Evolutionary conservation across 2,113 vertebrate genomes (phyloP).

Genomic region (Potamarius usumacintae): DNA sequence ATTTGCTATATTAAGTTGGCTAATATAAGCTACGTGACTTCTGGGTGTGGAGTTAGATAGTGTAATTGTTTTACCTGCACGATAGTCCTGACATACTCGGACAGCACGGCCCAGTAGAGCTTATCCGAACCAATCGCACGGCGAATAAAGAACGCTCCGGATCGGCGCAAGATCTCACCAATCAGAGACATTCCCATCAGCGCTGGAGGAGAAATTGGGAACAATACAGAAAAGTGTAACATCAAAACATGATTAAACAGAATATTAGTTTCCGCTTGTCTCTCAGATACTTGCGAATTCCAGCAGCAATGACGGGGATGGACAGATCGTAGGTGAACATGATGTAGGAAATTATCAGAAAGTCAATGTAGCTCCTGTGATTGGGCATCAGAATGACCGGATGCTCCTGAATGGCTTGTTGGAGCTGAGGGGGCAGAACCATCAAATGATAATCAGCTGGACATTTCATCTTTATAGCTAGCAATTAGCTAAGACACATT

Average conservation of each 20-base stretch:
- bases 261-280: neutral
- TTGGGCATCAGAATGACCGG: conserved; percentile 95
- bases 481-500: neutral
- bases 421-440: conserved; percentile 73
- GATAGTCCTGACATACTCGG: conserved; percentile 90
- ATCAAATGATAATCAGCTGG: neutral
- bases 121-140: conserved; percentile 88
- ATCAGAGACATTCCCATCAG: conserved; percentile 92
- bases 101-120: conserved; percentile 94
- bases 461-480: neutral
- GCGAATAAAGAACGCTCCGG: conserved; percentile 94
- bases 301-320: conserved; percentile 91
- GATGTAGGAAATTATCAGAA: conserved; percentile 88
- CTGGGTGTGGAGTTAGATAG: neutral
- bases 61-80: conserved; percentile 75
- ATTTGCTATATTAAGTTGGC: neutral
- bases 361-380: conserved; percentile 95
- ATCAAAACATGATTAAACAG: neutral
- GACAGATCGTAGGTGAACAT: conserved; percentile 88
- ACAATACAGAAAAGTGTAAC: neutral
- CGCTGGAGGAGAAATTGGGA: conserved; percentile 69
- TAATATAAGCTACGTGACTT: neutral
- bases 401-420: conserved; percentile 82
- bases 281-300: conserved; percentile 85
- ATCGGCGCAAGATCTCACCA: conserved; percentile 87